A percentile compares a stretch with the other conserved stretches of the same genome.
Conservation (phyloP, 2,888 invertebrate species). For the Epistrophe grossulariae region DNA sequence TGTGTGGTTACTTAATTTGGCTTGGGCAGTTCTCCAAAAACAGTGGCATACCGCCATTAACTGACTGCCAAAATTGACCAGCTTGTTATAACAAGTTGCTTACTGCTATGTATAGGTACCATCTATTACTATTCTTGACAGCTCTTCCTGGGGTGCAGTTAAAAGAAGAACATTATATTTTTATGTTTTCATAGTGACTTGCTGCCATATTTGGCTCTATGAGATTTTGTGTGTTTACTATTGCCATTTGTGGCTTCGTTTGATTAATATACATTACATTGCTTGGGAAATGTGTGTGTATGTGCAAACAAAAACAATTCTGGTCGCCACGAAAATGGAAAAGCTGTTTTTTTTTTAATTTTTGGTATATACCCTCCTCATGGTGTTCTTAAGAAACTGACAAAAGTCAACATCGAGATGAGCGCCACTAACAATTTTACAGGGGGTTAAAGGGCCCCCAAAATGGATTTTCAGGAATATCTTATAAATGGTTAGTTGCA, state of each 20-base stretch:
- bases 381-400: too few relatives aligned
- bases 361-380: too few relatives aligned
- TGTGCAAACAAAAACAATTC: too few relatives aligned
- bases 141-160: slow-evolving; percentile 20
- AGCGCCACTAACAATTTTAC: too few relatives aligned
- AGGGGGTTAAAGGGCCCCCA: too few relatives aligned
- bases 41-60: slow-evolving; percentile 15
- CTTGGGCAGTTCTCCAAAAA: slow-evolving; percentile 47
- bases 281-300: slow-evolving; percentile 22
- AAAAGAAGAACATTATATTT: slow-evolving; percentile 38
- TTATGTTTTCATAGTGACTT: slow-evolving; percentile 52
- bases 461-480: too few relatives aligned
- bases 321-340: too few relatives aligned
- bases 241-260: slow-evolving; percentile 19
- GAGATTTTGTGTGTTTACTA: slow-evolving; percentile 8
- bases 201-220: slow-evolving; percentile 47
- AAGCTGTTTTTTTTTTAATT: too few relatives aligned
- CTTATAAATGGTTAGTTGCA: too few relatives aligned
- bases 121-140: slow-evolving; percentile 25
- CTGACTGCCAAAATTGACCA: slow-evolving; percentile 13
- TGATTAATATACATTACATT: slow-evolving; percentile 23
- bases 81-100: slow-evolving; percentile 11
- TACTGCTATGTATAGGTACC: not conserved
- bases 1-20: slow-evolving; percentile 44
- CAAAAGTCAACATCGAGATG: too few relatives aligned